Percentiles rank a stretch among this genome's conserved stretches.
phyloP scores from a whole-genome alignment of 2,113 vertebrate genomes.

The Strix uralensis region DNA sequence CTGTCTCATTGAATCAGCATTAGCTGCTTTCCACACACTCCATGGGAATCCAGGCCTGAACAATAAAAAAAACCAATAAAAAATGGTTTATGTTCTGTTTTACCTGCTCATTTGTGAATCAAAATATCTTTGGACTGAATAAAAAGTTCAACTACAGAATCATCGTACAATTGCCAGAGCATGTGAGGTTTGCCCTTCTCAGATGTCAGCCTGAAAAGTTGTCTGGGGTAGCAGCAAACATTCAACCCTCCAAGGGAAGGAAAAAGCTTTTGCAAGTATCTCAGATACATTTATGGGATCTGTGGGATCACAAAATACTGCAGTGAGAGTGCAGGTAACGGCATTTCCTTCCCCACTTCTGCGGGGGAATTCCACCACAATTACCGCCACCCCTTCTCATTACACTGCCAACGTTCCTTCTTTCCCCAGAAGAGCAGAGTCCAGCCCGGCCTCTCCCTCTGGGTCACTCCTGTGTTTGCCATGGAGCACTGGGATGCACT shows the following conservation, averaged over 20 bases:
- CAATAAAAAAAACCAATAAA: background rate
- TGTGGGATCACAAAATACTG: background rate
- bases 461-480: background rate
- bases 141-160: background rate
- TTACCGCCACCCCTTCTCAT: background rate
- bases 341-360: background rate
- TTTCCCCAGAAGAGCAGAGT: fast-evolving
- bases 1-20: slow-evolving; percentile 59
- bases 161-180: background rate
- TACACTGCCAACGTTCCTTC: fast-evolving
- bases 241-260: background rate
- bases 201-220: background rate
- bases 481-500: background rate
- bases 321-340: background rate
- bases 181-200: background rate
- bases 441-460: background rate
- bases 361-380: background rate
- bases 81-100: background rate
- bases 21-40: slow-evolving; percentile 34
- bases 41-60: slow-evolving; percentile 24
- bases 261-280: background rate
- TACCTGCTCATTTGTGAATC: slow-evolving; percentile 32
- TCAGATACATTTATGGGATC: background rate
- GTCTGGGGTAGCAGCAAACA: background rate
- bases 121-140: background rate